Evolutionary conservation across 2,113 vertebrate genomes (phyloP), one percentile per base, ranked within the genome.

Genomic region (Xyliphius kryptos): DNA sequence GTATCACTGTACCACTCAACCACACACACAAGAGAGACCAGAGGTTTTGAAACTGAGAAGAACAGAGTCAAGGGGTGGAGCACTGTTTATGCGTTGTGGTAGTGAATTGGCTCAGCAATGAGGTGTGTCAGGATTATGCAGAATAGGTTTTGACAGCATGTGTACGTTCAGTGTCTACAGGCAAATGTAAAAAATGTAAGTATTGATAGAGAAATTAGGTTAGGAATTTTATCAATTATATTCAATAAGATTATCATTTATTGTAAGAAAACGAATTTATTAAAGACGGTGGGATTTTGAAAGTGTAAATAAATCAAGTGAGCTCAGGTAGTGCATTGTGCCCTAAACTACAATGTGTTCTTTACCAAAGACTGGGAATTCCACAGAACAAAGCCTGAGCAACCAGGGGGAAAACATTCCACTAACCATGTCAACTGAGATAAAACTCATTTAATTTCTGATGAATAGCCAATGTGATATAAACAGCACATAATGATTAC

Each of bases 291-390:
- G 26, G 26, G 26, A 3, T 32, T 32, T 32, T 32, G 7, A 81
- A 80, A 80, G 83, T 79, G 79, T 80, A 78, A 78, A 73, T 75
- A 63, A n/a, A 4, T 22, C 36, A 66, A 49, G 13, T 49, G 20
- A 22, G 56, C 17, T n/a, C 37, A 50, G 44, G 20, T 46, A 22
- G 15, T 16, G 9, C 16, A 61, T 5, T 51, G 44, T 16, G 26
- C 26, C 57, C 2, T 12, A 41, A 26, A 10, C 36, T 26, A 15
- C 43, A 32, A 26, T 50, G 22, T 63, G n/a, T 58, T 47, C 47
- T 50, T 57, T 14, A 50, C 46, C 26, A 26, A 58, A 66, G 46
- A 41, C 19, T 22, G 19, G 19, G 22, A 6, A 66, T 50, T 59
- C 26, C 40, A 59, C 40, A 44, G 20, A 69, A 64, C 40, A 64